Evolutionary conservation across 2,888 invertebrate species (phyloP), one percentile per base, ranked within the genome.

Genomic region (Megastigmus dorsalis): DNA sequence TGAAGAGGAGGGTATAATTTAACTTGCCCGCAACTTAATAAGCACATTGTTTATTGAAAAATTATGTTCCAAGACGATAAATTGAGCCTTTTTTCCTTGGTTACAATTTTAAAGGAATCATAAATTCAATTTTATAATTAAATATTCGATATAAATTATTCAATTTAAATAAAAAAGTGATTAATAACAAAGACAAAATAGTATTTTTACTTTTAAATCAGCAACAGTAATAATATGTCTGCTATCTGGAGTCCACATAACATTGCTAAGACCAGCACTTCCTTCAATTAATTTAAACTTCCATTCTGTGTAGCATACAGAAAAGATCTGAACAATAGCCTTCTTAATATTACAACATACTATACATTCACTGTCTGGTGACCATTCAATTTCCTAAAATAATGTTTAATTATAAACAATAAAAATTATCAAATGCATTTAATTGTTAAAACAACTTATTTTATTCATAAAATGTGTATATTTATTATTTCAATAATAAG

Each of bases 281-380:
- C 91, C 90, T 81, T 90, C 90, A 38, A 87, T 88, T 67, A 91
- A 86, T 82, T 89, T 90, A 82, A 90, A 91, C 79, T 88, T 89
- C 91, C 91, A 91, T 45, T 89, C 89, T 1, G 89, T 88, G 78
- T 89, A 85, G 75, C 87, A 85, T 18, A 91, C 68, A 0, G 89
- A 90, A 86, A 89, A 91, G 36, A 90, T 86, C 86, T 89, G 85
- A 60, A 88, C 73, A 41, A 83, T 55, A 36, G 81, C 84, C 75
- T 82, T 82, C 63, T 83, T 85, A 48, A 82, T 79, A 66, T 83
- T 85, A 0, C 82, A 85, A 59, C 88, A 87, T 38, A 88, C 76
- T 60, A 89, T 80, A 43, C 82, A 88, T 69, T 83, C 80, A 43
- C 86, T 85, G 74, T 88, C 84, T 13, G 81, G 80, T 18, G 88